Percentiles rank a stretch among this genome's conserved stretches.
Conservation (phyloP, 2,113 vertebrate species). For the Grantiella picta region DNA sequence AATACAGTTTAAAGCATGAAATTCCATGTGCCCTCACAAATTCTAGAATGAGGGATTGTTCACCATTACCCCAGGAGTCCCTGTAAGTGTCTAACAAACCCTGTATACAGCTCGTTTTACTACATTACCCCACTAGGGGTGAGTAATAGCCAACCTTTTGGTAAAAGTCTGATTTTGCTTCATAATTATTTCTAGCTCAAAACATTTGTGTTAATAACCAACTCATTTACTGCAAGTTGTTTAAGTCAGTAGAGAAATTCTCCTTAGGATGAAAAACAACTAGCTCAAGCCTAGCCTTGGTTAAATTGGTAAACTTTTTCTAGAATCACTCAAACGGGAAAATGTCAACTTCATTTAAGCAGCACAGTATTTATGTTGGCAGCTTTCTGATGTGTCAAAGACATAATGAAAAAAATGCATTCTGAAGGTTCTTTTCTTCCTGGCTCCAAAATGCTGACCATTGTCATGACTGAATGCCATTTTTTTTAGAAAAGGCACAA, state of each 20-base stretch:
- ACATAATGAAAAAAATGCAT: not conserved
- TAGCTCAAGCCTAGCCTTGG: not conserved
- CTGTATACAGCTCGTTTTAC: not conserved
- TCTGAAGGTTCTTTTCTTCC: constrained; percentile 21
- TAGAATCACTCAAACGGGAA: not conserved
- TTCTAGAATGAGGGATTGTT: not conserved
- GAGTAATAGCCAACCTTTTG: not conserved
- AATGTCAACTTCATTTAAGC: not conserved
- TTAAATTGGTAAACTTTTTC: not conserved
- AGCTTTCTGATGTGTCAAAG: not conserved
- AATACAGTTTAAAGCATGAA: not conserved
- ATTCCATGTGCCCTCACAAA: not conserved
- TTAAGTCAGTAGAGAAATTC: not conserved
- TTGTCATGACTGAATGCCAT: constrained; percentile 68
- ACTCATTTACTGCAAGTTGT: not conserved
- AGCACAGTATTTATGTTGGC: not conserved
- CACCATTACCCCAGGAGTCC: not conserved
- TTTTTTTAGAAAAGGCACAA: constrained; percentile 71
- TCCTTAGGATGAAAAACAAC: not conserved
- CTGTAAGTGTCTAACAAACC: not conserved
- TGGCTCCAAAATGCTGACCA: constrained; percentile 22
- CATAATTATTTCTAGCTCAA: constrained; percentile 5
- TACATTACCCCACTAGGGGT: not conserved
- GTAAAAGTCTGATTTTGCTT: not conserved
- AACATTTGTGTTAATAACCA: not conserved